Evolutionary conservation across 1,140 invertebrate species (phyloP), one percentile per base, ranked within the genome.

Genomic region (Pseudachorutes palmiensis): DNA sequence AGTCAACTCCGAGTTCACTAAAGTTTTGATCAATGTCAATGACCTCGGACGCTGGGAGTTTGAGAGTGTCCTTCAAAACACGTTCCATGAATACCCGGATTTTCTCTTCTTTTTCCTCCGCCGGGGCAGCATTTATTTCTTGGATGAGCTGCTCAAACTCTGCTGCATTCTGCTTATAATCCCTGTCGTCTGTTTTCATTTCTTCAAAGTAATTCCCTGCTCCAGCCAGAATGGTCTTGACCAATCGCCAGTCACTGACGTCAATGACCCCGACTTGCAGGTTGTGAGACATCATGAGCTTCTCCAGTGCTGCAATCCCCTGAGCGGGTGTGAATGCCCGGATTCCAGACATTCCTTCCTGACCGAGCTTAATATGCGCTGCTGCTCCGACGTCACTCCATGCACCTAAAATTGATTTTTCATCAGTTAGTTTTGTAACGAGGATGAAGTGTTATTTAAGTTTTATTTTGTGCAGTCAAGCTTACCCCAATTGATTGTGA

Each of bases 1-100:
- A 66, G 51, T 69, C 68, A n/a, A 69, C 58, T 12, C 68, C 68
- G 26, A 69, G 32, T 62, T 69, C 68, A 24, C 30, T 62, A 26
- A 69, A 69, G 32, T 48, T 62, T 28, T 65, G 51, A 36, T 69
- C 49, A 12, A 45, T 51, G 22, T 64, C 67, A 24, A 69, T 69
- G 2, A 30, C 1, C 26, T 69, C 67, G 1, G 55, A 26, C 2
- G 32, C 55, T 19, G 62, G 57, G 31, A 69, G 55, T 61, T 57
- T 64, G 30, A 68, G 22, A 29, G 67, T 68, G 9, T 68, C 33
- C 14, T 41, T 32, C 32, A 63, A 26, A 41, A 63, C 26, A 5
- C 16, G 2, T 2, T 32, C 61, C 33, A 63, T 24, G 28, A 31
- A 48, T 9, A 16, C 36, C n/a, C 29, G 61, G 33, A 63, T 63